Conservation (phyloP, 2,888 invertebrate species). For the Operophtera brumata region DNA sequence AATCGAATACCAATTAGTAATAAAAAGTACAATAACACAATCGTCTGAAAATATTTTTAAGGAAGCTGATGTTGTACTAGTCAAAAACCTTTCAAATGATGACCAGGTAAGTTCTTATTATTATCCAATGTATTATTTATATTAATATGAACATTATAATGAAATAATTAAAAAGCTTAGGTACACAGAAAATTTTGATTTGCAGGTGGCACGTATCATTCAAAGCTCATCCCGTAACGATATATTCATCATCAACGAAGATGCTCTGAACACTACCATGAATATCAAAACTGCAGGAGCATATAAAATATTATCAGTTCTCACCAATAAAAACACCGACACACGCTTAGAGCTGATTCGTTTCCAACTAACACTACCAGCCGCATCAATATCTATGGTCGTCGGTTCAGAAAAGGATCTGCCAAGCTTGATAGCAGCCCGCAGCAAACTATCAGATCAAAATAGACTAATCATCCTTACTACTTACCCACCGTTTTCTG, state of each 20-base stretch:
- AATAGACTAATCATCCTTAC: constrained; percentile 37
- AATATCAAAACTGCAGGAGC: not conserved
- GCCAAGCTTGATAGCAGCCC: constrained; percentile 27
- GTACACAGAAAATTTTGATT: constrained; percentile 2
- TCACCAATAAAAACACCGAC: constrained; percentile 6
- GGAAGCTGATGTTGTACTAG: constrained; percentile 32
- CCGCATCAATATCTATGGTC: constrained; percentile 26
- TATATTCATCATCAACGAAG: constrained; percentile 15
- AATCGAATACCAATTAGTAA: constrained; percentile 29
- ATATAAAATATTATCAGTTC: constrained; percentile 10
- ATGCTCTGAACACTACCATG: not conserved
- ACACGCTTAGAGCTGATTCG: constrained; percentile 31
- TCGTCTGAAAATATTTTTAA: constrained; percentile 10
- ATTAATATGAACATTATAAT: not conserved
- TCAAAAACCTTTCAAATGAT: constrained; percentile 34
- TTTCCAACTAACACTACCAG: constrained; percentile 24
- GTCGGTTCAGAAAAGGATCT: constrained; percentile 34
- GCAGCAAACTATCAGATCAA: constrained; percentile 20
- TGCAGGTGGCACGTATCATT: constrained; percentile 16
- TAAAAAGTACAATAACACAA: not conserved
- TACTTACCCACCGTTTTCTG: constrained; percentile 33
- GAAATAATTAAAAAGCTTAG: too few species aligned
- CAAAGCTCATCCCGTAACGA: constrained; percentile 1
- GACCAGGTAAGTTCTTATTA: constrained; percentile 26
- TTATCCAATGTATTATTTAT: too few species aligned